Percentiles rank a stretch among this genome's conserved stretches.
These are phyloP conservation scores for Coluber constrictor DNA, from an alignment of 2,797 vertebrate species.

Conservation along the genomic window DNA sequence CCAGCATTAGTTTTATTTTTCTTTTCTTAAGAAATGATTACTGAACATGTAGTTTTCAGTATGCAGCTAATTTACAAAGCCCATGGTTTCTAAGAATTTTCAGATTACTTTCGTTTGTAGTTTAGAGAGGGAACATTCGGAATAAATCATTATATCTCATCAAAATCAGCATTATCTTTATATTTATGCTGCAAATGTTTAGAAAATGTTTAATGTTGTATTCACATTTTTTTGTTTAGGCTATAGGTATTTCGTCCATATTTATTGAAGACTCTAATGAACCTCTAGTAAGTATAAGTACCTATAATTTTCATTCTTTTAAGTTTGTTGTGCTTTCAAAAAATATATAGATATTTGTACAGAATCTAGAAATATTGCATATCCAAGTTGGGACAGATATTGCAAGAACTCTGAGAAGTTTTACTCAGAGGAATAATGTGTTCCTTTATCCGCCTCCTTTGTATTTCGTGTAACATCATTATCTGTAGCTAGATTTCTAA, in stretches of 20 bases:
- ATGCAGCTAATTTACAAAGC: neutral
- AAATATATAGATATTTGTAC: neutral
- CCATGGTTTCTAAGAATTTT: neutral
- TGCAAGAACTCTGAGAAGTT: neutral
- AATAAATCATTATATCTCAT: neutral
- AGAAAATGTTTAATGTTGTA: conserved; percentile 44
- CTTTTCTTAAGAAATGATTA: neutral
- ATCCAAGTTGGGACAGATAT: neutral
- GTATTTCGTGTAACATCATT: neutral
- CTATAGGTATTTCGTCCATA: conserved; percentile 72
- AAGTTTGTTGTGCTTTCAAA: neutral
- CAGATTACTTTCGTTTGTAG: neutral
- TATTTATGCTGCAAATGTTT: neutral
- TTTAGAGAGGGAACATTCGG: neutral
- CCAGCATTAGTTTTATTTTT: neutral
- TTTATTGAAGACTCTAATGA: conserved; percentile 70
- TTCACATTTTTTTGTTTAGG: conserved; percentile 60
- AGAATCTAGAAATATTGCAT: neutral
- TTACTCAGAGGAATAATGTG: neutral
- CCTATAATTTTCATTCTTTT: conserved; percentile 24
- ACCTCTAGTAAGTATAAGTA: conserved; percentile 65
- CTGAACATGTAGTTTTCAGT: neutral
- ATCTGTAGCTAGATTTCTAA: neutral
- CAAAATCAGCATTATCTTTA: neutral
- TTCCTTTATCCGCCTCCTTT: neutral